phyloP scores from a whole-genome alignment of 2,113 vertebrate genomes.

The Xenopus laevis region DNA sequence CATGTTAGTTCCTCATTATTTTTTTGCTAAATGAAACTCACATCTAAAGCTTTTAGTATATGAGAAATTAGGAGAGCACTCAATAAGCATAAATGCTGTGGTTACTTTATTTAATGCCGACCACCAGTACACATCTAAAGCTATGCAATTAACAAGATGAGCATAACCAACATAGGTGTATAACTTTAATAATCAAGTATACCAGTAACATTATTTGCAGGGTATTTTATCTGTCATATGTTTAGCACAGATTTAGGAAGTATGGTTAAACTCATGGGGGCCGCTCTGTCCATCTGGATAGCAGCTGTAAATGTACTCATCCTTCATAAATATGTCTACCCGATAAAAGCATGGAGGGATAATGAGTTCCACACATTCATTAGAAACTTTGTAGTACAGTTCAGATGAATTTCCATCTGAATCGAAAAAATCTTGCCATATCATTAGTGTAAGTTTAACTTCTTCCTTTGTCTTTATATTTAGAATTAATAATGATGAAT shows the following conservation, averaged over 20 bases:
- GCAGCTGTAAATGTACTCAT: background rate
- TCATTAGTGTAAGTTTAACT: background rate
- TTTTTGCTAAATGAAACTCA: no score
- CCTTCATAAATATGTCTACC: conserved; percentile 4
- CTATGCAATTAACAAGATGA: no score
- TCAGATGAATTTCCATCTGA: background rate
- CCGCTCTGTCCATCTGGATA: background rate
- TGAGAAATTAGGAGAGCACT: no score
- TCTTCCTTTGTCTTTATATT: no score
- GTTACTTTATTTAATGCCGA: no score
- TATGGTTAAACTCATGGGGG: conserved; percentile 1
- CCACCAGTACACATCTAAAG: no score
- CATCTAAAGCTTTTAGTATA: no score
- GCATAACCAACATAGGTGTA: no score
- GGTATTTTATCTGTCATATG: background rate
- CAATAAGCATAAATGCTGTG: no score
- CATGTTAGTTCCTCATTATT: no score
- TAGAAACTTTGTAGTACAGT: background rate
- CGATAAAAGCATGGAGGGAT: background rate
- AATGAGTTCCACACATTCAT: background rate
- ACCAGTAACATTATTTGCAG: background rate
- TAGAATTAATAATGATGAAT: no score
- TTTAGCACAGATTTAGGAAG: background rate
- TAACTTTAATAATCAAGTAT: no score
- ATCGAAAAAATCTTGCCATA: background rate